Conservation (phyloP, 2,797 vertebrate genomes). For the Neosilurus mollespiculum region DNA sequence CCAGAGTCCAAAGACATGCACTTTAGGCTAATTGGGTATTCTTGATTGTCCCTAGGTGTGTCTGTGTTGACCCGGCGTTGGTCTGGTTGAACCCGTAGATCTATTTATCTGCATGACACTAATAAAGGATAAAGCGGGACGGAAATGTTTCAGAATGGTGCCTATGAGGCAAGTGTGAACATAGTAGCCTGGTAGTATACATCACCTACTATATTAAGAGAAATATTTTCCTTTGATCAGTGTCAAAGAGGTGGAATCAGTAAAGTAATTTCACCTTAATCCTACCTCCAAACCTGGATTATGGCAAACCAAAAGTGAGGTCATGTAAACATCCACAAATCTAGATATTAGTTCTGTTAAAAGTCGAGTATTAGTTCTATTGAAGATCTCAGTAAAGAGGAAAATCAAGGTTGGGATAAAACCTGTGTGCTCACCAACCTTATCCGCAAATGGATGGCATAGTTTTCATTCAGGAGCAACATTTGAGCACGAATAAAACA, state of each 20-base stretch:
- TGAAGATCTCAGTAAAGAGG: not conserved
- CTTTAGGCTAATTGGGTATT: too few relatives aligned
- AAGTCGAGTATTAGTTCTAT: not conserved
- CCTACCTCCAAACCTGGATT: not conserved
- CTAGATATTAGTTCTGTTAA: not conserved
- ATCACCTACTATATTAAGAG: not conserved
- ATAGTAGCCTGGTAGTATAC: not conserved
- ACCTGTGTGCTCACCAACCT: not conserved
- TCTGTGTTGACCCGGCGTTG: too few relatives aligned
- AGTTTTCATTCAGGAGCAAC: not conserved
- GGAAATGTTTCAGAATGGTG: not conserved
- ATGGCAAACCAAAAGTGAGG: not conserved
- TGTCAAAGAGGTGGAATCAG: not conserved
- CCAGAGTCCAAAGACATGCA: too few relatives aligned
- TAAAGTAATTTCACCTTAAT: not conserved
- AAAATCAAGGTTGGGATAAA: not conserved
- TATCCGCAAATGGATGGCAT: not conserved
- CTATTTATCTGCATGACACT: too few relatives aligned
- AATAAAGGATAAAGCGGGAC: too few relatives aligned
- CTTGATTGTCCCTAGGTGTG: too few relatives aligned
- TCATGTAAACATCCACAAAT: not conserved
- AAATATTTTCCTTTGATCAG: not conserved
- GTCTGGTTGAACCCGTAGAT: too few relatives aligned
- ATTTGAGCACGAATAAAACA: not conserved
- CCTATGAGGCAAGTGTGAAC: too few relatives aligned